phyloP scores from a whole-genome alignment of 2,797 vertebrate species.

The Paguma larvata region DNA sequence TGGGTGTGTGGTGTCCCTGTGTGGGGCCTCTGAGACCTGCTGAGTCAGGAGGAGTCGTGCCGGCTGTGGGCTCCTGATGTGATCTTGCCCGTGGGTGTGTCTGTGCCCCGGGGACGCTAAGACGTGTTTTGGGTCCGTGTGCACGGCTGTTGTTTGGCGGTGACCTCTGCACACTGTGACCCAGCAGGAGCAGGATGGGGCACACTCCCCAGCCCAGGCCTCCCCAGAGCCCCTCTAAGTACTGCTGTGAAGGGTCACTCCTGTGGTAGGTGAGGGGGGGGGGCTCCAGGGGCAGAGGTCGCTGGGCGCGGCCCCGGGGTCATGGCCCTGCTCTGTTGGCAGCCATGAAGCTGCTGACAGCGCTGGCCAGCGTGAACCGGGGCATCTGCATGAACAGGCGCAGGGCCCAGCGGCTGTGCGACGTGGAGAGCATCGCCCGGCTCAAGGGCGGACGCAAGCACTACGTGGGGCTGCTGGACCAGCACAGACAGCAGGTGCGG shows the following conservation, averaged over 20 bases:
- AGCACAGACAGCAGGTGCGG: neutral
- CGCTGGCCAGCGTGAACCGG: neutral
- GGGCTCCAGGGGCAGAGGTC: fast-evolving
- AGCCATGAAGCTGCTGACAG: neutral
- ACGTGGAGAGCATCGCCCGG: neutral
- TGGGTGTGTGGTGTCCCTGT: neutral
- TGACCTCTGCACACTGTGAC: neutral
- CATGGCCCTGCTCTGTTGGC: neutral
- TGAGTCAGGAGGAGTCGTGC: neutral
- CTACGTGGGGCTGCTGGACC: neutral
- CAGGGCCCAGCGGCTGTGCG: neutral
- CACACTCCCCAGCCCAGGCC: fast-evolving
- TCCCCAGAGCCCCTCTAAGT: no score
- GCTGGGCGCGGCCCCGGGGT: neutral
- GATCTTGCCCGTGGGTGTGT: neutral
- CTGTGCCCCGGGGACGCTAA: neutral
- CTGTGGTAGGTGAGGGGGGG: neutral
- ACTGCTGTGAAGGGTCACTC: neutral
- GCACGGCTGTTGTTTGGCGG: fast-evolving
- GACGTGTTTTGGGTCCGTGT: neutral
- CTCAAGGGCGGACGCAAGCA: neutral
- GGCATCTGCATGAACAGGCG: neutral
- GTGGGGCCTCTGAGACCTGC: neutral
- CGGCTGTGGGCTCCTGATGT: neutral
- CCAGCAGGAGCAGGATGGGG: neutral